phyloP scores from a whole-genome alignment of 2,888 invertebrate genomes.

The Tubulanus polymorphus region DNA sequence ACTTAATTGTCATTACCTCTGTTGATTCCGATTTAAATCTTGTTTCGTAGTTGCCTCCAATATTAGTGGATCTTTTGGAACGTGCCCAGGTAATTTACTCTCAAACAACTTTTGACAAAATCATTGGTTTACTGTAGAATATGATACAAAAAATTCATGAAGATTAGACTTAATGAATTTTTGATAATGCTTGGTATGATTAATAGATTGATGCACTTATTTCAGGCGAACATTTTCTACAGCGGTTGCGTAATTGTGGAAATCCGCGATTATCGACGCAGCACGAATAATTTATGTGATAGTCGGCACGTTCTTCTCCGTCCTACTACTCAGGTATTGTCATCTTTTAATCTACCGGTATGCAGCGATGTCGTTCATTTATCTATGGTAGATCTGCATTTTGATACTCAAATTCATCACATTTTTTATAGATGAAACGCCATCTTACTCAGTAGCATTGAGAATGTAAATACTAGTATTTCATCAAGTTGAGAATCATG shows the following conservation, averaged over 20 bases:
- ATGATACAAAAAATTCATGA: no score
- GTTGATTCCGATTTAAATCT: no score
- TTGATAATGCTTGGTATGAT: background rate
- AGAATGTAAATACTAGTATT: no score
- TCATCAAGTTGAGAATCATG: no score
- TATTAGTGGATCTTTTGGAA: conserved; percentile 78
- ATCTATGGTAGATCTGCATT: no score
- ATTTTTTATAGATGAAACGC: no score
- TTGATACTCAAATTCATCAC: no score
- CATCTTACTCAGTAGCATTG: no score
- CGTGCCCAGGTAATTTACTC: conserved; percentile 43
- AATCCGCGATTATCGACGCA: conserved; percentile 75
- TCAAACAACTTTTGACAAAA: background rate
- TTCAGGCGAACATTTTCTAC: conserved; percentile 61
- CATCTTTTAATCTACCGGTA: no score
- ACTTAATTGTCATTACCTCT: no score
- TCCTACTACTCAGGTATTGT: conserved; percentile 81
- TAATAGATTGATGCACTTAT: conserved; percentile 2
- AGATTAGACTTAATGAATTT: background rate
- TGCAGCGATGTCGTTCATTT: no score
- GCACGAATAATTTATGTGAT: conserved; percentile 60
- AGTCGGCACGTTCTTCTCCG: conserved; percentile 81
- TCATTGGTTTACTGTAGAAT: background rate
- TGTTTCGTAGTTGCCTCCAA: conserved; percentile 66
- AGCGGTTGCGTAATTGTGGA: conserved; percentile 88